A percentile compares a stretch with the other conserved stretches of the same genome.
phyloP scores from a whole-genome alignment of 2,888 invertebrate genomes.

The Lamellibrachia satsuma region DNA sequence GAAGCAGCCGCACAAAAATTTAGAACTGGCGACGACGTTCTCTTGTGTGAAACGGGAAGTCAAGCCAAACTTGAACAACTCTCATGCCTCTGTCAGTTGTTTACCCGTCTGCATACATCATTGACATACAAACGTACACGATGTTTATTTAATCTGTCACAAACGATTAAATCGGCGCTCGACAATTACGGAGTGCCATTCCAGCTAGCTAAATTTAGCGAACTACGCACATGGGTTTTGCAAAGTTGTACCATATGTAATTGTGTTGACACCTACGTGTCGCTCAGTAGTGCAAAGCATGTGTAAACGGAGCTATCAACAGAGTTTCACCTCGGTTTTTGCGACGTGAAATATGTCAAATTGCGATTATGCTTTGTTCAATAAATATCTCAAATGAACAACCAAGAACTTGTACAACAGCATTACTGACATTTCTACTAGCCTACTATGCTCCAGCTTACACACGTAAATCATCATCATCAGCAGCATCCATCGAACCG shows the following conservation, averaged over 20 bases:
- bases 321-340: not conserved
- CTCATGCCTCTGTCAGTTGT: not conserved
- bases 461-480: too few species aligned
- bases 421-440: too few species aligned
- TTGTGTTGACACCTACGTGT: not conserved
- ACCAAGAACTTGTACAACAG: too few species aligned
- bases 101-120: not conserved
- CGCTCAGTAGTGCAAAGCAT: not conserved
- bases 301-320: not conserved
- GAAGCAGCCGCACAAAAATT: not conserved
- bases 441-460: too few species aligned
- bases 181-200: not conserved
- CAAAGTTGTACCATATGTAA: not conserved
- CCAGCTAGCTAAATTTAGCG: not conserved
- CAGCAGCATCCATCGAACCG: too few species aligned
- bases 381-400: too few species aligned
- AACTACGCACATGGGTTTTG: not conserved
- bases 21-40: not conserved
- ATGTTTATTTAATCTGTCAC: conserved; percentile 4
- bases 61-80: not conserved
- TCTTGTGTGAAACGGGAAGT: not conserved
- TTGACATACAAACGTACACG: not conserved
- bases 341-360: not conserved
- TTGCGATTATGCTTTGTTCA: not conserved
- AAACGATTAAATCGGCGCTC: not conserved